Base-by-base conservation (phyloP, 2,888 invertebrate species). In the Ichneumon xanthorius region DNA sequence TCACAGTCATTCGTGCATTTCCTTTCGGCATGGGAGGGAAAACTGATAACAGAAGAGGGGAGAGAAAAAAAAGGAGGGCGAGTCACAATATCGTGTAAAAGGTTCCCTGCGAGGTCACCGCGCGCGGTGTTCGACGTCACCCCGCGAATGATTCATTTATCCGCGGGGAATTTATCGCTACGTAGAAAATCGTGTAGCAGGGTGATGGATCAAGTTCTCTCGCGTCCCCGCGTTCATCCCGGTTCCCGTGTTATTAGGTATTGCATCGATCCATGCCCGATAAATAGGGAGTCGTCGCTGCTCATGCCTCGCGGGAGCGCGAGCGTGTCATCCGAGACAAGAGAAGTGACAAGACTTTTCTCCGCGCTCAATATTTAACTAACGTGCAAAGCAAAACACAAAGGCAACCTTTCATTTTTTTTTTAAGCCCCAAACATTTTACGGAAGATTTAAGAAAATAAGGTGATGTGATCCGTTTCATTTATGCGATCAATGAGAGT, bases 151-250 rank as follows among this genome's bases (percentile, higher is more conserved):
- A 76, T 65, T 76, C 65, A 50, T 76, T 48, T 65, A 50, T 76
- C 48, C 19, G 22, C 76, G 22, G 19, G 58, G 58, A 53, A 53
- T n/a, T 22, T 33, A 50, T 76, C 65, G 65, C 19, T 37, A 50
- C 22, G 50, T 22, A 50, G 22, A 79, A 48, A 79, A 79, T 79
- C 33, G 70, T 70, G 70, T 71, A 45, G 78, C 58, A 19, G 37
- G 70, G 11, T 40, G 37, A 70, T 71, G 61, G 78, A 79, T 79
- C 70, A 70, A 79, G 70, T 79, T 79, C 50, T 61, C 68, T 58
- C 6, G 65, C 33, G 33, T 33, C 9, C 61, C 19, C 48, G 70
- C 78, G 70, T 70, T 45, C 26, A 58, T 58, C 26, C 58, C 22
- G 14, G 48, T 61, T 70, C 14, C 68, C 78, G 30, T 61, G 70